phyloP scores from a whole-genome alignment of 2,797 vertebrate genomes.

The Sebastes trivittatus region DNA sequence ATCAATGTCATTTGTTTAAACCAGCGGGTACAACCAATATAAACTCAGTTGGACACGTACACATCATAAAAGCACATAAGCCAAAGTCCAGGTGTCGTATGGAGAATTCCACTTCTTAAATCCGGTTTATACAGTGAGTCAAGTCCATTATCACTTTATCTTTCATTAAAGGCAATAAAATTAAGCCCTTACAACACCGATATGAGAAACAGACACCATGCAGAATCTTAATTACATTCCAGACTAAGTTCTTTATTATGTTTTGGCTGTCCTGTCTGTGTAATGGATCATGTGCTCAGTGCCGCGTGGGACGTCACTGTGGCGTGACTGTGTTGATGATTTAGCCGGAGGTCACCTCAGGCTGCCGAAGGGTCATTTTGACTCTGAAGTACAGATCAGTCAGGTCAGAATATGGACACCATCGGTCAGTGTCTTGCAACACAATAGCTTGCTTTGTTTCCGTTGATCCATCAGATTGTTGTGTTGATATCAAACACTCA shows the following conservation, averaged over 20 bases:
- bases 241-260: neutral
- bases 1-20: neutral
- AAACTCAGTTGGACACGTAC: neutral
- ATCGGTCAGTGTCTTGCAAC: accelerated
- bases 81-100: constrained; percentile 6
- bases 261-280: neutral
- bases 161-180: neutral
- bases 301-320: neutral
- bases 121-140: neutral
- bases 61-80: neutral
- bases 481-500: neutral
- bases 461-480: neutral
- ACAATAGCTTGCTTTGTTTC: neutral
- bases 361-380: constrained; percentile 10
- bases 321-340: constrained; percentile 36
- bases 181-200: neutral
- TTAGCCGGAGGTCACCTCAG: neutral
- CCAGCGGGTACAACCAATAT: neutral
- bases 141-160: neutral
- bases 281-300: neutral
- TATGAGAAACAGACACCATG: neutral
- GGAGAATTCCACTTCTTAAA: neutral
- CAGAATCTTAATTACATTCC: neutral
- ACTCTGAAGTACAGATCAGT: neutral
- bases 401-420: neutral